Evolutionary conservation across 2,888 invertebrate genomes (phyloP).

Genomic region (Amblyjoppa proteus): DNA sequence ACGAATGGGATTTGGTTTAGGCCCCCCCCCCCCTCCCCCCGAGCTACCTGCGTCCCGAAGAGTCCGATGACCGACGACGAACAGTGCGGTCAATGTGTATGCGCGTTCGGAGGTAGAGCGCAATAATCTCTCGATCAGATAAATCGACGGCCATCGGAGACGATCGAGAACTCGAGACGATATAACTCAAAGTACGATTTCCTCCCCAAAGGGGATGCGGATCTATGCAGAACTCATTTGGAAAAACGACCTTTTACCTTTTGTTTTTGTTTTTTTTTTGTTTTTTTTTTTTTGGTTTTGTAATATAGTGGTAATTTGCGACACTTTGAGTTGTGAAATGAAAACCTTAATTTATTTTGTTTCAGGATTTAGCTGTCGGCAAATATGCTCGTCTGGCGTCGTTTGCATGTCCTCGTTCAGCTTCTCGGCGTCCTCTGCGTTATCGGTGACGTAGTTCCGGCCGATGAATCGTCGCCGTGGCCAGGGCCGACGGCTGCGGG

Average conservation of each 20-base stretch:
- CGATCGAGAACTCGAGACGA: constrained; percentile 43
- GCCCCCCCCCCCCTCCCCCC: constrained; percentile 7
- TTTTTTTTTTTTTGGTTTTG: too few species aligned
- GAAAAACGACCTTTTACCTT: background rate
- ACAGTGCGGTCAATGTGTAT: constrained; percentile 38
- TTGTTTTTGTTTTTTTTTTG: background rate
- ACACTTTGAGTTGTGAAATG: background rate
- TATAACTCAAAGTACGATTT: constrained; percentile 37
- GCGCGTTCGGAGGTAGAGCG: constrained; percentile 25
- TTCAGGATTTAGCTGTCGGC: constrained; percentile 49
- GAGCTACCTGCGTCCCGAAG: constrained; percentile 45
- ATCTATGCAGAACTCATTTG: background rate
- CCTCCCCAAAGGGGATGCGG: constrained; percentile 1
- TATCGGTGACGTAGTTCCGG: constrained; percentile 37
- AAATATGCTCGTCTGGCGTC: constrained; percentile 52
- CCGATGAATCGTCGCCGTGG: constrained; percentile 35
- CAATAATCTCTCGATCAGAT: constrained; percentile 53
- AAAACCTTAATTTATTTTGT: background rate
- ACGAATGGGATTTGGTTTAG: constrained; percentile 15
- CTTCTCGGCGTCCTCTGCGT: constrained; percentile 42
- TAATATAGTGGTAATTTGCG: background rate
- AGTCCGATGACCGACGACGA: constrained; percentile 3
- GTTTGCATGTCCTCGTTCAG: constrained; percentile 36
- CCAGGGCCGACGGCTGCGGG: background rate
- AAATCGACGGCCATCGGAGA: constrained; percentile 21